Percentiles rank a stretch among this genome's conserved stretches.
Evolutionary conservation across 2,888 invertebrate species (phyloP).

Genomic region (Teleogryllus oceanicus): DNA sequence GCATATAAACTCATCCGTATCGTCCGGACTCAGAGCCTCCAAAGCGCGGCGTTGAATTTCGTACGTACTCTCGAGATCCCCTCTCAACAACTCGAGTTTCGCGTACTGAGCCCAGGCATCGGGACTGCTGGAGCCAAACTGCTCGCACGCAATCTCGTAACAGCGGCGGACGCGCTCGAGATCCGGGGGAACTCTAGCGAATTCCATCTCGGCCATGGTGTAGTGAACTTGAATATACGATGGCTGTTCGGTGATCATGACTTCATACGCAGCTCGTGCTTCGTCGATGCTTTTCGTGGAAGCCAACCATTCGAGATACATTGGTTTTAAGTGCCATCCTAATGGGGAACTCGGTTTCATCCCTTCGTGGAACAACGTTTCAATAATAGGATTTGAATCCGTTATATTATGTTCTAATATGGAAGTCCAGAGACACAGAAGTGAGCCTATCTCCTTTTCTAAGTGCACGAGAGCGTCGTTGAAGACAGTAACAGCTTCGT

Average conservation of each 20-base stretch:
- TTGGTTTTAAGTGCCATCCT: background rate
- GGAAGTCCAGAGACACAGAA: background rate
- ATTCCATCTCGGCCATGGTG: background rate
- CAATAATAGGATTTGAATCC: background rate
- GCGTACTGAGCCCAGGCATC: background rate
- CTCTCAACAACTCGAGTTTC: background rate
- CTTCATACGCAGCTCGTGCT: background rate
- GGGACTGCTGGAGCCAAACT: background rate
- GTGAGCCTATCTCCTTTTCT: background rate
- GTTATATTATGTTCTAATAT: background rate
- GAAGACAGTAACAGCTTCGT: background rate
- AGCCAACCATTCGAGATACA: background rate
- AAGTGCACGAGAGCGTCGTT: background rate
- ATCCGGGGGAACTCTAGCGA: background rate
- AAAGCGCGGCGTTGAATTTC: constrained; percentile 4
- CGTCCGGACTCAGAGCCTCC: background rate
- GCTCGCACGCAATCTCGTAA: background rate
- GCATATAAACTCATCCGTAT: background rate
- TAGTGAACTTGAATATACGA: background rate
- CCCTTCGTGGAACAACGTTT: background rate
- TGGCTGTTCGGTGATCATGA: background rate
- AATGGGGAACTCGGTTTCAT: background rate
- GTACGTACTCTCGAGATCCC: background rate
- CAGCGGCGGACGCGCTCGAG: background rate
- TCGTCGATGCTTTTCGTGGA: background rate